These are phyloP conservation scores for Caradrina clavipalpis DNA, from an alignment of 2,888 invertebrate genomes.

Conservation along the genomic window DNA sequence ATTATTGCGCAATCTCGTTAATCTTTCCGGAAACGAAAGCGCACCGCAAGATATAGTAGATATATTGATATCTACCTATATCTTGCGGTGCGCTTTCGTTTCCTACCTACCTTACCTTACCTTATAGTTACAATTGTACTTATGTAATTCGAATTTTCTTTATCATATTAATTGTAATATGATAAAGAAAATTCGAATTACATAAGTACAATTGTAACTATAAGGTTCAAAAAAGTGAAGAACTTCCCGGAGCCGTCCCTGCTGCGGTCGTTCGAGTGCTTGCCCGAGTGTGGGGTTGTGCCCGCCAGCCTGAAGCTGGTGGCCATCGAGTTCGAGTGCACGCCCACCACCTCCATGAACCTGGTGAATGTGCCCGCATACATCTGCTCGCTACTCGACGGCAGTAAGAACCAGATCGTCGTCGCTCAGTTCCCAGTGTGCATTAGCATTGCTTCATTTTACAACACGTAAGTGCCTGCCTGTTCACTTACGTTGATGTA, in stretches of 20 bases:
- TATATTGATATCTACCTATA: no score
- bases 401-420: conserved; percentile 84
- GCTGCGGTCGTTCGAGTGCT: conserved; percentile 79
- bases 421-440: conserved; percentile 87
- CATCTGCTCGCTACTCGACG: conserved; percentile 84
- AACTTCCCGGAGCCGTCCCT: conserved; percentile 85
- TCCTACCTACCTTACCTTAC: no score
- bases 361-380: conserved; percentile 83
- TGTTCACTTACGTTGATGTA: background rate
- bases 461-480: conserved; percentile 82
- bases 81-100: no score
- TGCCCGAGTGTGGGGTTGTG: conserved; percentile 80
- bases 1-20: no score
- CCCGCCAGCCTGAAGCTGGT: conserved; percentile 76
- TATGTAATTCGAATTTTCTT: background rate
- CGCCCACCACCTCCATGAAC: conserved; percentile 84
- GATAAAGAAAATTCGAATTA: background rate
- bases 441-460: conserved; percentile 85
- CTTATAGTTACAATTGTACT: conserved; percentile 61
- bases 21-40: background rate
- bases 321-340: conserved; percentile 82
- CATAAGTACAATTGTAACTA: background rate
- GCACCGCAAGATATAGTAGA: background rate
- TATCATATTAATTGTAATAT: no score
- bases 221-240: conserved; percentile 85